Evolutionary conservation across 2,888 invertebrate genomes (phyloP).

Genomic region (Clitarchus hookeri): DNA sequence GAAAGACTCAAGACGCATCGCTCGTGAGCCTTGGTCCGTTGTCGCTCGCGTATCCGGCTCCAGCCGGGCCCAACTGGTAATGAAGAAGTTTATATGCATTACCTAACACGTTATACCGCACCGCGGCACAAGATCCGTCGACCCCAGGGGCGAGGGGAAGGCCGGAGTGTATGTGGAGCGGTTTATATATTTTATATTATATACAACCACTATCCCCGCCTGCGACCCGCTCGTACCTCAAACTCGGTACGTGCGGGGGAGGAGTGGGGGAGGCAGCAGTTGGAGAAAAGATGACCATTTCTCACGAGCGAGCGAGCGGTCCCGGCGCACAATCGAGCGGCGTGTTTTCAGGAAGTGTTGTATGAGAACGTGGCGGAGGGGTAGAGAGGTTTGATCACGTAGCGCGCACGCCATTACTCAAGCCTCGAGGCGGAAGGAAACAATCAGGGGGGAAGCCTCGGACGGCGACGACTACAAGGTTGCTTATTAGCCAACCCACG

Average conservation of each 20-base stretch:
- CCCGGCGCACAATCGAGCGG: not conserved
- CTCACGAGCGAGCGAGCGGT: not conserved
- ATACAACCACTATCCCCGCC: not conserved
- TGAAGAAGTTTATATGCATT: slow-evolving; percentile 39
- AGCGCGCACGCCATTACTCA: not conserved
- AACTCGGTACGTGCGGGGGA: not conserved
- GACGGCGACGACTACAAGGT: too few species aligned
- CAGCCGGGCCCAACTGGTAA: slow-evolving; percentile 30
- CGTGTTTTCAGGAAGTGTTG: not conserved
- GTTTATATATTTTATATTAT: not conserved
- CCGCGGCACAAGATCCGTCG: not conserved
- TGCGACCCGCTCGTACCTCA: not conserved
- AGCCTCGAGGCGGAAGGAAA: too few species aligned
- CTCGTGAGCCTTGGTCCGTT: not conserved
- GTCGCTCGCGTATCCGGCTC: not conserved
- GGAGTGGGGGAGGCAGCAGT: not conserved
- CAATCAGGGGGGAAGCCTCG: too few species aligned
- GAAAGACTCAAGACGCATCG: not conserved
- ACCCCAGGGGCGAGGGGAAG: not conserved
- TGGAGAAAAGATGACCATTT: not conserved
- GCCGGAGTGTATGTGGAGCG: not conserved
- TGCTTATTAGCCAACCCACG: too few species aligned
- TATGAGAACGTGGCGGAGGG: not conserved
- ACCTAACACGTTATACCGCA: slow-evolving; percentile 30
- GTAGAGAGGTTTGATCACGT: not conserved